phyloP scores from a whole-genome alignment of 1,140 invertebrate species.

The Anthonomus grandis region DNA sequence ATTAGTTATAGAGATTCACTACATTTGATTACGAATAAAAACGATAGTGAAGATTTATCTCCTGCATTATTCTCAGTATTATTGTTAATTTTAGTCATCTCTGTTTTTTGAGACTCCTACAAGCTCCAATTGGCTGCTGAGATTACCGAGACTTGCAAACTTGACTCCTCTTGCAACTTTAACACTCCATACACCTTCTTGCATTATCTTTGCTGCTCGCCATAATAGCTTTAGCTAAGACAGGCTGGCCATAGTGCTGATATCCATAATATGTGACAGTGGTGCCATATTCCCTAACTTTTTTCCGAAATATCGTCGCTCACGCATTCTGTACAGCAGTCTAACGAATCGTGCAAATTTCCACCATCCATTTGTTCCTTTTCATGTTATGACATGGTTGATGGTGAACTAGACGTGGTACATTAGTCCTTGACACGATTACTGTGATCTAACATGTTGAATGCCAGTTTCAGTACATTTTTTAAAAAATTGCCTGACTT shows the following conservation, averaged over 20 bases:
- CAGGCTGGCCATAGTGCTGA: slow-evolving; percentile 60
- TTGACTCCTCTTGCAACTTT: slow-evolving; percentile 50
- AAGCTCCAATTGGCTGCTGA: slow-evolving; percentile 74
- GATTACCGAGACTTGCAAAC: slow-evolving; percentile 78
- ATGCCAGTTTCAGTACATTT: slow-evolving; percentile 33
- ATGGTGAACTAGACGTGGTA: slow-evolving; percentile 39
- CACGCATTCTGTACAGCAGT: slow-evolving; percentile 61
- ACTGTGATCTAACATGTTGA: background rate
- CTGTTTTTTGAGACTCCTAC: slow-evolving; percentile 57
- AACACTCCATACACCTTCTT: slow-evolving; percentile 39
- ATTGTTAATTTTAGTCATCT: slow-evolving; percentile 36
- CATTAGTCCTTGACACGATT: slow-evolving; percentile 48
- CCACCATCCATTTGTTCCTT: slow-evolving; percentile 49
- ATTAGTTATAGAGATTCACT: no score
- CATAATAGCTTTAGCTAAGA: slow-evolving; percentile 61
- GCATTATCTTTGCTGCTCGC: slow-evolving; percentile 61
- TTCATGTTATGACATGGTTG: slow-evolving; percentile 39
- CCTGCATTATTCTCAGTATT: slow-evolving; percentile 35
- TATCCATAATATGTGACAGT: slow-evolving; percentile 84
- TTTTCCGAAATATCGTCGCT: slow-evolving; percentile 78
- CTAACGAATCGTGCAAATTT: slow-evolving; percentile 56
- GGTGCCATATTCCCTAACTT: slow-evolving; percentile 79
- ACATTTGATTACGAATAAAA: no score
- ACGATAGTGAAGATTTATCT: no score
- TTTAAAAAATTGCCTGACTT: slow-evolving; percentile 77